Evolutionary conservation across 2,888 invertebrate genomes (phyloP).

Genomic region (Acleris literana): DNA sequence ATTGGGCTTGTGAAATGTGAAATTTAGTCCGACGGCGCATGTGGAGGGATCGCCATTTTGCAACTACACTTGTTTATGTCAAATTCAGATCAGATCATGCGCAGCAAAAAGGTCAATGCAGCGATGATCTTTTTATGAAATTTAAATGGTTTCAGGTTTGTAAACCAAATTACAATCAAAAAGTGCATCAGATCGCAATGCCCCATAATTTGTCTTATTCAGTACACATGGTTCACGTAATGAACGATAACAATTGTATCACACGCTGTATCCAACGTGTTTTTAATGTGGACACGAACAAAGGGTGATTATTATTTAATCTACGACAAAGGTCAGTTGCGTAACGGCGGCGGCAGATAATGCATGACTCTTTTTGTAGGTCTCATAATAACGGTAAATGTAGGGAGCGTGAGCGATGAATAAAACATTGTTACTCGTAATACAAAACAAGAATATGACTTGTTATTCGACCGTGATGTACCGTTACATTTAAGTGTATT

Average conservation of each 20-base stretch:
- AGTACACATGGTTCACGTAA: conserved; percentile 8
- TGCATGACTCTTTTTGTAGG: conserved; percentile 49
- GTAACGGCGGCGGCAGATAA: conserved; percentile 49
- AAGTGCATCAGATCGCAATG: neutral
- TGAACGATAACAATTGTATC: conserved; percentile 34
- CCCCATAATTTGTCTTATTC: conserved; percentile 11
- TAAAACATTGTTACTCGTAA: conserved; percentile 34
- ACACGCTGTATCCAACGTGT: conserved; percentile 23
- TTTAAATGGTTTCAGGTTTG: neutral
- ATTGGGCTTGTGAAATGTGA: conserved; percentile 54
- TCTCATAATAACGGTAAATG: conserved; percentile 48
- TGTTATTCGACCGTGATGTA: conserved; percentile 12
- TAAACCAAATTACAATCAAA: neutral
- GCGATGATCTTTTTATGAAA: neutral
- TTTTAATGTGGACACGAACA: conserved; percentile 25
- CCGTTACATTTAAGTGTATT: conserved; percentile 18
- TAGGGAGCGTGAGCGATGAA: conserved; percentile 51
- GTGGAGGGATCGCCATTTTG: conserved; percentile 40
- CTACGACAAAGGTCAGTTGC: conserved; percentile 58
- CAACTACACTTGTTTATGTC: conserved; percentile 17
- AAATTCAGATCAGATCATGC: conserved; percentile 20
- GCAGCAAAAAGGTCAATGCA: conserved; percentile 15
- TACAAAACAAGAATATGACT: conserved; percentile 38
- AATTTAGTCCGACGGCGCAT: conserved; percentile 43
- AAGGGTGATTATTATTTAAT: conserved; percentile 35